phyloP scores from a whole-genome alignment of 2,888 invertebrate species.

The Leptopilina drosophilae region DNA sequence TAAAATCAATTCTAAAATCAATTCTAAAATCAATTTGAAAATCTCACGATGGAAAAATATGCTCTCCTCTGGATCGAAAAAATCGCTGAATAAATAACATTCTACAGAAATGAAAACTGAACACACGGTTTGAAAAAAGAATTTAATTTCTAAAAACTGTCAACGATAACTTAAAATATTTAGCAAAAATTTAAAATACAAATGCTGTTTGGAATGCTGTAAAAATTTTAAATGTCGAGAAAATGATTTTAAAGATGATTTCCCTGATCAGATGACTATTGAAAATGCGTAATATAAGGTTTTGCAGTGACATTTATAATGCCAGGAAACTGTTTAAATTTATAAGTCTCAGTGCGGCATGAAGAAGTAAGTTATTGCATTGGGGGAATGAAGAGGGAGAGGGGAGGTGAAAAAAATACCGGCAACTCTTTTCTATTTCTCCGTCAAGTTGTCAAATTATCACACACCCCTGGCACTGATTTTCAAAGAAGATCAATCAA shows the following conservation, averaged over 20 bases:
- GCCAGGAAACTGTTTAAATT: slow-evolving; percentile 28
- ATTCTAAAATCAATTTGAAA: too few species aligned
- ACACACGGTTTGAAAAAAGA: too few species aligned
- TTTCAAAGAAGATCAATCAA: slow-evolving; percentile 40
- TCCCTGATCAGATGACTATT: slow-evolving; percentile 7
- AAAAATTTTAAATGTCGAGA: not conserved
- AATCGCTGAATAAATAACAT: not conserved
- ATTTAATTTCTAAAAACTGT: not conserved
- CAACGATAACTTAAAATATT: not conserved
- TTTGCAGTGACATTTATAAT: slow-evolving; percentile 4
- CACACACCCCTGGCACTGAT: slow-evolving; percentile 39
- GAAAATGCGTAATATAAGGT: not conserved
- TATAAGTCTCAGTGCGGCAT: slow-evolving; percentile 8
- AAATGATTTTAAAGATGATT: slow-evolving; percentile 36
- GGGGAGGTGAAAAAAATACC: not conserved
- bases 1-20: too few species aligned
- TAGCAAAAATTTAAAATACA: too few species aligned
- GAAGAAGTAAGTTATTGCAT: not conserved
- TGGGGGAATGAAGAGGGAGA: too few species aligned
- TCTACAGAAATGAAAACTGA: not conserved
- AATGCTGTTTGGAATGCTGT: not conserved
- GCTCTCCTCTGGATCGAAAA: too few species aligned
- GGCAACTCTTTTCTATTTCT: slow-evolving; percentile 31
- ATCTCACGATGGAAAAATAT: too few species aligned
- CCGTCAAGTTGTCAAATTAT: slow-evolving; percentile 39